Percentiles rank a stretch among this genome's conserved stretches.
These are phyloP conservation scores for Harmothoe impar DNA, from an alignment of 2,888 invertebrate species.

Conservation along the genomic window DNA sequence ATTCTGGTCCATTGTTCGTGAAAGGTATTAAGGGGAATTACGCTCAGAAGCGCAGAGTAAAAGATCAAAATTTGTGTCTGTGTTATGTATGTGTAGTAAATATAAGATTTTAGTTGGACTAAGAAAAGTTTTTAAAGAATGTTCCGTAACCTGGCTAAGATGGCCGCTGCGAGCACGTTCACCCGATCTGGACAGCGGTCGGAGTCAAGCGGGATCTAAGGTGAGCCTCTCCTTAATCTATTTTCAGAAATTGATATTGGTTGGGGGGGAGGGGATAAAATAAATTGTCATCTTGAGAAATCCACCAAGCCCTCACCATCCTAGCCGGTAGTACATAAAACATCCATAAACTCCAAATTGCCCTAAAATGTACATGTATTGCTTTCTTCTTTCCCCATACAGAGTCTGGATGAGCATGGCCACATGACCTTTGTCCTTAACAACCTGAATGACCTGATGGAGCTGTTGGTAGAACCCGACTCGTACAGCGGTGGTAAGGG, in stretches of 20 bases:
- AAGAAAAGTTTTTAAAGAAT: not conserved
- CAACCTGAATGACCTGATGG: slow-evolving; percentile 81
- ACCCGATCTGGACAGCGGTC: slow-evolving; percentile 78
- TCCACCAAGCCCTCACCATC: too few relatives aligned
- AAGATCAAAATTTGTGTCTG: too few relatives aligned
- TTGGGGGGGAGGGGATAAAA: too few relatives aligned
- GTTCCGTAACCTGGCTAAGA: slow-evolving; percentile 69
- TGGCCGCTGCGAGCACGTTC: slow-evolving; percentile 80
- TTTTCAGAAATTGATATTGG: not conserved
- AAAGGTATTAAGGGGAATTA: too few relatives aligned
- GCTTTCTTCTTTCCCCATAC: too few relatives aligned
- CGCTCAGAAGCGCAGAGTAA: too few relatives aligned
- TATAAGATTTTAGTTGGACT: not conserved
- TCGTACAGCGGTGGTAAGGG: slow-evolving; percentile 67
- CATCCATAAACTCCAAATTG: too few relatives aligned
- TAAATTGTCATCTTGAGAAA: too few relatives aligned
- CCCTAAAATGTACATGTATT: not conserved
- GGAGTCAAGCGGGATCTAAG: slow-evolving; percentile 74
- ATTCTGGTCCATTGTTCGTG: too few relatives aligned
- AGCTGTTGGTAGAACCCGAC: slow-evolving; percentile 80
- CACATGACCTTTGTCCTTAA: slow-evolving; percentile 82
- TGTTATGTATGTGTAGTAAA: not conserved
- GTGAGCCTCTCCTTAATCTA: slow-evolving; percentile 63
- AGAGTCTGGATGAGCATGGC: slow-evolving; percentile 82
- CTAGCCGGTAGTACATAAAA: too few relatives aligned